phyloP scores from a whole-genome alignment of 2,888 invertebrate species.

The Muscina levida region DNA sequence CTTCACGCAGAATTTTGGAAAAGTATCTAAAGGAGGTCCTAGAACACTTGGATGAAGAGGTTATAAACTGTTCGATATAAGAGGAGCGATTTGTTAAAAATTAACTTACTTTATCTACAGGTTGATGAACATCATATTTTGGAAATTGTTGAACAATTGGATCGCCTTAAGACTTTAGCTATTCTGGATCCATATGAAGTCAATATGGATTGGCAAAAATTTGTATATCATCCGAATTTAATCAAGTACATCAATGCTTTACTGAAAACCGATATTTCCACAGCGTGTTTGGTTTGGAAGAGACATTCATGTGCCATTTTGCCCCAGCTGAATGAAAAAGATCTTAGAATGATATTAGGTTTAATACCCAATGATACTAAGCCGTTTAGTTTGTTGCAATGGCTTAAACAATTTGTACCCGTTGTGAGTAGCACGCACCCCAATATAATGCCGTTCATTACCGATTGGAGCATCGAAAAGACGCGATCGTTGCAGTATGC shows the following conservation, averaged over 20 bases:
- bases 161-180: conserved; percentile 77
- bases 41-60: conserved; percentile 75
- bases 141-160: conserved; percentile 77
- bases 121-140: conserved; percentile 73
- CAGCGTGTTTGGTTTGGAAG: conserved; percentile 78
- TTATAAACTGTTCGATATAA: conserved; percentile 65
- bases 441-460: conserved; percentile 75
- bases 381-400: conserved; percentile 77
- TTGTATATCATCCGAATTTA: conserved; percentile 77
- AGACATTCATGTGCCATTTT: conserved; percentile 77
- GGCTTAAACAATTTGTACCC: conserved; percentile 78
- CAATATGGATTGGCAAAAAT: conserved; percentile 79
- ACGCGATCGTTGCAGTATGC: conserved; percentile 77
- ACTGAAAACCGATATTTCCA: conserved; percentile 76
- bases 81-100: no score
- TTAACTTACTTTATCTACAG: conserved; percentile 65
- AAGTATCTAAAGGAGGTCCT: conserved; percentile 74
- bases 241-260: conserved; percentile 73
- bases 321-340: conserved; percentile 73
- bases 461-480: conserved; percentile 78
- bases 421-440: conserved; percentile 77
- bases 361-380: conserved; percentile 76
- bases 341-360: conserved; percentile 73
- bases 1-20: conserved; percentile 73
- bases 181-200: conserved; percentile 79